These are phyloP conservation scores for Luperina testacea DNA, from an alignment of 2,888 invertebrate genomes.

Conservation along the genomic window DNA sequence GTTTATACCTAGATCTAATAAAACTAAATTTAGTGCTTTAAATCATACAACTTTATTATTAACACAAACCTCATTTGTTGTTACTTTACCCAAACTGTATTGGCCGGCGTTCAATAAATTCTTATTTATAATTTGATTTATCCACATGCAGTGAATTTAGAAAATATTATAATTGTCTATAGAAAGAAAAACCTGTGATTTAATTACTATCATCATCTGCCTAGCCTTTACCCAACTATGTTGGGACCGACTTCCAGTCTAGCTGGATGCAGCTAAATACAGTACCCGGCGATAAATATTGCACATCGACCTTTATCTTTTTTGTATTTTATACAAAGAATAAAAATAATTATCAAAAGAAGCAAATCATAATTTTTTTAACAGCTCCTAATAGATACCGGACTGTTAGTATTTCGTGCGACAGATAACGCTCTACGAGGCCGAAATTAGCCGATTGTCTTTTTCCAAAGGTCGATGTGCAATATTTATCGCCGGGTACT, in stretches of 20 bases:
- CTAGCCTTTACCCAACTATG: not conserved
- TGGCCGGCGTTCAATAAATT: not conserved
- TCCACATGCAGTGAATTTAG: not conserved
- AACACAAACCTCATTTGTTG: not conserved
- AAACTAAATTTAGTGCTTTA: slow-evolving; percentile 26
- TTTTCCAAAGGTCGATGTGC: too few relatives aligned
- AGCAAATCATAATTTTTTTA: too few relatives aligned
- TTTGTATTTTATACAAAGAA: too few relatives aligned
- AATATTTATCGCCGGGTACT: too few relatives aligned
- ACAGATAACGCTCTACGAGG: too few relatives aligned
- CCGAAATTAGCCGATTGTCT: too few relatives aligned
- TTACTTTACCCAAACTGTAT: not conserved
- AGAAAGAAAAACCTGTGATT: not conserved
- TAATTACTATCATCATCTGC: not conserved
- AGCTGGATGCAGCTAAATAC: not conserved
- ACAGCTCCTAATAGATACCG: too few relatives aligned
- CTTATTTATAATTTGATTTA: slow-evolving; percentile 11
- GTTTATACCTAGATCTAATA: slow-evolving; percentile 20
- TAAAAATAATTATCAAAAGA: too few relatives aligned
- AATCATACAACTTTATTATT: slow-evolving; percentile 13
- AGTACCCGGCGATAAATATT: too few relatives aligned
- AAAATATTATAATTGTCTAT: not conserved
- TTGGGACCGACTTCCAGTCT: not conserved
- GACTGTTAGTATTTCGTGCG: too few relatives aligned
- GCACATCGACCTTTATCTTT: too few relatives aligned